phyloP scores from a whole-genome alignment of 2,888 invertebrate genomes.

The Epiblema foenella region DNA sequence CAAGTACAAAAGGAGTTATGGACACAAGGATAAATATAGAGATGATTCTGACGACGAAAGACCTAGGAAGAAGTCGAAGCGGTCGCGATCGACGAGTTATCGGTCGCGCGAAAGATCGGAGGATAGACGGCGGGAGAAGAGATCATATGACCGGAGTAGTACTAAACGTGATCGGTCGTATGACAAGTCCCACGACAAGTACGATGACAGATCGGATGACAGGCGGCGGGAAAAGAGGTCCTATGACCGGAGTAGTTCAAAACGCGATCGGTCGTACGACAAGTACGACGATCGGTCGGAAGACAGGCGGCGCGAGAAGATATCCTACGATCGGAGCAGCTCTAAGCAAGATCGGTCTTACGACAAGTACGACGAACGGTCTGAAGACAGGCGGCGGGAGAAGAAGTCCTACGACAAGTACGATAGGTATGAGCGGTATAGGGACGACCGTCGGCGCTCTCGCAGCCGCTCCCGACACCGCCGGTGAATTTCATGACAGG shows the following conservation, averaged over 20 bases:
- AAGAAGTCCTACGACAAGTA: slow-evolving; percentile 63
- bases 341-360: slow-evolving; percentile 56
- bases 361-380: slow-evolving; percentile 63
- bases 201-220: slow-evolving; percentile 57
- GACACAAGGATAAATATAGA: slow-evolving; percentile 68
- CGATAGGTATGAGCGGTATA: slow-evolving; percentile 81
- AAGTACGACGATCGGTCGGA: slow-evolving; percentile 53
- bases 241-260: slow-evolving; percentile 62
- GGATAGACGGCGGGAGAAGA: slow-evolving; percentile 62
- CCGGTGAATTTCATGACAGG: slow-evolving; percentile 75
- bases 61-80: slow-evolving; percentile 65
- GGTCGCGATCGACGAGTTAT: slow-evolving; percentile 73
- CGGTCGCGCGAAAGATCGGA: slow-evolving; percentile 61
- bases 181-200: too few relatives aligned
- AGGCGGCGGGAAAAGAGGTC: slow-evolving; percentile 63
- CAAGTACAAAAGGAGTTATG: slow-evolving; percentile 67
- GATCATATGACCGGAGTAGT: slow-evolving; percentile 65
- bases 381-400: slow-evolving; percentile 63
- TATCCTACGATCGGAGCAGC: slow-evolving; percentile 65
- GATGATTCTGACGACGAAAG: slow-evolving; percentile 74
- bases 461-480: slow-evolving; percentile 72
- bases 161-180: too few relatives aligned
- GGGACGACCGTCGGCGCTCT: slow-evolving; percentile 74
- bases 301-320: slow-evolving; percentile 62
- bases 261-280: slow-evolving; percentile 59